Percentiles rank a stretch among this genome's conserved stretches.
Evolutionary conservation across 2,113 vertebrate species (phyloP).

Genomic region (Sigmodon hispidus): DNA sequence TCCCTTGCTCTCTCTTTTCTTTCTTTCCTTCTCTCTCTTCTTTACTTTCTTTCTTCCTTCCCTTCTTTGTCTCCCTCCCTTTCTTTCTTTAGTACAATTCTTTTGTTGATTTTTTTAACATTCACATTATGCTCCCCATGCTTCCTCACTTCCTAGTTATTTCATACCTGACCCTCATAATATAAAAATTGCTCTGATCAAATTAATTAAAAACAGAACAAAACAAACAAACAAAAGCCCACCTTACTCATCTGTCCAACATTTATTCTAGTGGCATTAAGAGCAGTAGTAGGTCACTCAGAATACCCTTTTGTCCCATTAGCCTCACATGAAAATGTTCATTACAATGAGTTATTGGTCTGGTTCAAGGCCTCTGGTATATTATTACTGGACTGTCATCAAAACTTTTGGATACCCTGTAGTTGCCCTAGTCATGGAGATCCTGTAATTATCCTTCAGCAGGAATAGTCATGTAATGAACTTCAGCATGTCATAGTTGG

Average conservation of each 20-base stretch:
- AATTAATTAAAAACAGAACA: neutral
- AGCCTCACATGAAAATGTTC: neutral
- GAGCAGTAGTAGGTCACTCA: neutral
- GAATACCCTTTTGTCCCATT: neutral
- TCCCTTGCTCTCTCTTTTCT: neutral
- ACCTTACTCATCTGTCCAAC: neutral
- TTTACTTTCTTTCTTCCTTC: no score
- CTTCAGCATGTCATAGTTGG: neutral
- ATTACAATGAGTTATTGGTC: neutral
- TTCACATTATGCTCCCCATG: neutral
- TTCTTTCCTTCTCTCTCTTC: neutral
- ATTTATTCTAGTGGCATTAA: neutral
- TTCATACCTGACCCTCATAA: neutral
- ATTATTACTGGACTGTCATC: neutral
- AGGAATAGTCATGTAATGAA: neutral
- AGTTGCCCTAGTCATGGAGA: neutral
- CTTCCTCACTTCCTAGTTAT: fast-evolving
- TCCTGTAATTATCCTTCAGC: neutral
- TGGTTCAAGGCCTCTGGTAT: neutral
- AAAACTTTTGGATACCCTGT: neutral
- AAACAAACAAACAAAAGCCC: neutral
- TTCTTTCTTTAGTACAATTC: neutral
- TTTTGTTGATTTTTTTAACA: neutral
- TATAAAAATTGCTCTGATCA: no score
- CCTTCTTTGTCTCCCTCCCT: no score